Percentiles rank a stretch among this genome's conserved stretches.
Conservation (phyloP, 2,113 vertebrate genomes). For the Onychostoma macrolepis region DNA sequence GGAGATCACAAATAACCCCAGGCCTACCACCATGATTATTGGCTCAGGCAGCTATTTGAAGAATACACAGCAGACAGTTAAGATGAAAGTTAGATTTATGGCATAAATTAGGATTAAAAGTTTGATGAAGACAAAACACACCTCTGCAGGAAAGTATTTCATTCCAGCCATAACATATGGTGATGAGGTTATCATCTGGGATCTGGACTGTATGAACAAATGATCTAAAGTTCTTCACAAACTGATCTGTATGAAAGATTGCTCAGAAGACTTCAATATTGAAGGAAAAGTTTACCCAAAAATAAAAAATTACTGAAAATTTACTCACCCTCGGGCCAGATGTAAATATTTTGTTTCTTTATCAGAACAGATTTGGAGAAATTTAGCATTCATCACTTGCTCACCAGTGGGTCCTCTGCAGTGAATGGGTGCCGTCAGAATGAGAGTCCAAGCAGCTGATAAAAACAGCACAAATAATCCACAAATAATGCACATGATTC, state of each 20-base stretch:
- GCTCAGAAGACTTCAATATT: not conserved
- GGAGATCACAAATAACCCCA: not conserved
- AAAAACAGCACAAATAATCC: too few relatives aligned
- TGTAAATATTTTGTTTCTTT: too few relatives aligned
- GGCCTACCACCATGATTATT: not conserved
- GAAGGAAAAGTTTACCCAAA: too few relatives aligned
- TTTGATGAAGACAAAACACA: slow-evolving; percentile 2
- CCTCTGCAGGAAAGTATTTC: not conserved
- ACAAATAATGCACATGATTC: too few relatives aligned
- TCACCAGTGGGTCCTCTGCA: too few relatives aligned
- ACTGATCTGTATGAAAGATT: not conserved
- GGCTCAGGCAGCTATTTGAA: not conserved
- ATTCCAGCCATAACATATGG: not conserved
- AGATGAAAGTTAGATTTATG: not conserved
- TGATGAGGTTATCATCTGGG: not conserved
- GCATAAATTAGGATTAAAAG: not conserved
- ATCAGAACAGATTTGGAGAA: too few relatives aligned
- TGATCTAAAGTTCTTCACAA: not conserved
- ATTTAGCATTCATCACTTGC: too few relatives aligned
- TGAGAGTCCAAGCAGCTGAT: too few relatives aligned
- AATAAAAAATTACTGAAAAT: too few relatives aligned
- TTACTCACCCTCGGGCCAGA: too few relatives aligned
- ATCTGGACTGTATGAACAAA: not conserved
- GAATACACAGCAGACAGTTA: not conserved
- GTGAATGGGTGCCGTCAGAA: too few relatives aligned